Percentiles rank a stretch among this genome's conserved stretches.
Evolutionary conservation across 2,888 invertebrate species (phyloP).

Genomic region (Parapristionchus giblindavisi): DNA sequence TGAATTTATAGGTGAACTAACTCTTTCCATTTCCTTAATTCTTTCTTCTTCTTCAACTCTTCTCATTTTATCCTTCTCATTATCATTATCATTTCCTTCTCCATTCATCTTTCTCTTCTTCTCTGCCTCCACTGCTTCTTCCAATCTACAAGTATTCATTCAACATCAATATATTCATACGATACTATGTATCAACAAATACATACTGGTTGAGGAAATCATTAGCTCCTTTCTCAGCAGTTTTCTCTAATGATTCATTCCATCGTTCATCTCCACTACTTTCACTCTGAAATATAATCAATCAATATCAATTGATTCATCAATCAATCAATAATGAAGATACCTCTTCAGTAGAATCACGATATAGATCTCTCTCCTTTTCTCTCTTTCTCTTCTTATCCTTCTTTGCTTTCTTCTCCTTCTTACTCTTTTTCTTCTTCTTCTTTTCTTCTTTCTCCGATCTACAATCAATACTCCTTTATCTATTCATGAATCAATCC

Average conservation of each 20-base stretch:
- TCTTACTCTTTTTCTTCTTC: slow-evolving; percentile 30
- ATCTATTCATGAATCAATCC: background rate
- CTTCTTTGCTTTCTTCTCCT: slow-evolving; percentile 28
- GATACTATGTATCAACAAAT: background rate
- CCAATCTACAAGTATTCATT: slow-evolving; percentile 7
- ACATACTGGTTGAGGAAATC: too few species aligned
- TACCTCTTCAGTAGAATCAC: slow-evolving; percentile 32
- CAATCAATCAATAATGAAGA: background rate
- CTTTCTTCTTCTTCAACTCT: slow-evolving; percentile 24
- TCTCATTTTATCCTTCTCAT: slow-evolving; percentile 28
- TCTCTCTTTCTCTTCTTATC: slow-evolving; percentile 24
- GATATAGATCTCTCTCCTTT: slow-evolving; percentile 32
- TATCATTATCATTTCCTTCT: background rate
- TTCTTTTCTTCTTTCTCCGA: slow-evolving; percentile 29
- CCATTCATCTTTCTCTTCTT: slow-evolving; percentile 5
- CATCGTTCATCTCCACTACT: slow-evolving; percentile 15
- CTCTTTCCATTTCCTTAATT: slow-evolving; percentile 38
- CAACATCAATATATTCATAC: background rate
- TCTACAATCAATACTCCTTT: slow-evolving; percentile 12
- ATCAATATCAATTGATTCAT: background rate
- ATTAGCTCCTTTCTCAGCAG: too few species aligned
- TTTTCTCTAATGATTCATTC: background rate
- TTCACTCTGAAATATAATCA: background rate
- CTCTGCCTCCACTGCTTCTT: slow-evolving; percentile 27
- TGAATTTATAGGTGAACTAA: background rate